Base-by-base conservation (phyloP, 2,113 vertebrate species). In the Ailurus styani region DNA sequence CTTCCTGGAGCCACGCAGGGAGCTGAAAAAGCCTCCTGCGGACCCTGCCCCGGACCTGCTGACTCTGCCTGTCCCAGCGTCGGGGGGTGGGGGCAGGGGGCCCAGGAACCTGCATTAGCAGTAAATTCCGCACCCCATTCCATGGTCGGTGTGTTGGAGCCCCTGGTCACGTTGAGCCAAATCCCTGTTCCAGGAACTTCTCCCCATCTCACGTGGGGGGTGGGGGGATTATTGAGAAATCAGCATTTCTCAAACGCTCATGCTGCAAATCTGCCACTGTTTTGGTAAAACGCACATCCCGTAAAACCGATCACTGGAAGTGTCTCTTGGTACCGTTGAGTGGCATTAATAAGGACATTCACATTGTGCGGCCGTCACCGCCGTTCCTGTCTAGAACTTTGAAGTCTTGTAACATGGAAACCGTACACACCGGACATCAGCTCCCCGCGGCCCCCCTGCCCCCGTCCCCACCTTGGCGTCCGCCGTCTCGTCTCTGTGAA, bases 281-380 rank as follows among this genome's bases (percentile, higher is more conserved):
- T 66, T 45, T 50, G 66, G 12, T 42, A 52, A 54, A 82, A 55
- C 14, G 47, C 29, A 29, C 7, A 10, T 34, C 20, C 12, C n/a
- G 11, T 27, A 70, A 20, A 60, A 5, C 25, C 3, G 7, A 15
- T 60, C 78, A 5, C 40, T 27, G 8, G 4, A 7, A 78, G 27
- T 17, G 7, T 37, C 55, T 89, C 40, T 72, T 2, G 37, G 14
- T 29, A 7, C 5, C 18, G 6, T 40, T 68, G 40, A 45, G 52
- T 27, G 81, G 40, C 29, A 0, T n/a, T 55, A 45, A n/a, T 42
- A 34, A 42, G 23, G 7, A 15, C 57, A 29, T 34, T 37, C 17
- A 3, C 8, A 1, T 40, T 2, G 4, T 34, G 1, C 18, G 5
- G 0, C 23, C 17, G 1, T 5, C 11, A 0, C 40, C 5, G 17